Base-by-base conservation (phyloP, 2,113 vertebrate species). In the Spea multiplicata region DNA sequence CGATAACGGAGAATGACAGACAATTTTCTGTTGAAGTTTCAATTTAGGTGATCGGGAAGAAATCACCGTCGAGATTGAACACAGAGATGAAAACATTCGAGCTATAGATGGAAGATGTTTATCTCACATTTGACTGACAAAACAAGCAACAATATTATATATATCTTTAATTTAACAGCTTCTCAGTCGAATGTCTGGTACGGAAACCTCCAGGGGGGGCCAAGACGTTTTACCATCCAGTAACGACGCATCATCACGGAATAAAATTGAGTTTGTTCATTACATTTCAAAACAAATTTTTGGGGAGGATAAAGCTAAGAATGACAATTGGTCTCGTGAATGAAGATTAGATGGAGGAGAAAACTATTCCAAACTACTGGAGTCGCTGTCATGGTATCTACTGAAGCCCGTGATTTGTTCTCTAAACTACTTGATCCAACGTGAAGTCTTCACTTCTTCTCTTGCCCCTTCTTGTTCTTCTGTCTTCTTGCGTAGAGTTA, bases 11-110 rank as follows among this genome's bases (percentile, higher is more conserved):
- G 66, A 48, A 49, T 61, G 61, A 69, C 17, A 53, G n/a, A 46
- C 75, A 69, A 76, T 61, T 61, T 76, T 69, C 52, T 59, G 66
- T 16, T 59, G 53, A 76, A 59, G 44, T 69, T 76, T 76, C 75
- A 69, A 69, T 76, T 76, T 76, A 69, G 48, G 69, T 69, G 75
- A 76, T 61, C 66, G 59, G 44, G 69, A 76, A 48, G 67, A 76
- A 69, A 76, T 76, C 65, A 68, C 74, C 44, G 48, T 13, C 52
- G 49, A 76, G 50, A 68, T 57, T 49, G 73, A 75, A 52, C 48
- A 68, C 14, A 55, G 47, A 67, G 44, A 57, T 75, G 73, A 76
- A 76, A 46, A 55, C 3, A 10, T 52, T 44, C 48, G 53, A 69
- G 47, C 17, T 61, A 67, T 53, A 69, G 53, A 77, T 70, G 16